Conservation (phyloP, 2,797 vertebrate species). For the Melanotaenia nigrans region DNA sequence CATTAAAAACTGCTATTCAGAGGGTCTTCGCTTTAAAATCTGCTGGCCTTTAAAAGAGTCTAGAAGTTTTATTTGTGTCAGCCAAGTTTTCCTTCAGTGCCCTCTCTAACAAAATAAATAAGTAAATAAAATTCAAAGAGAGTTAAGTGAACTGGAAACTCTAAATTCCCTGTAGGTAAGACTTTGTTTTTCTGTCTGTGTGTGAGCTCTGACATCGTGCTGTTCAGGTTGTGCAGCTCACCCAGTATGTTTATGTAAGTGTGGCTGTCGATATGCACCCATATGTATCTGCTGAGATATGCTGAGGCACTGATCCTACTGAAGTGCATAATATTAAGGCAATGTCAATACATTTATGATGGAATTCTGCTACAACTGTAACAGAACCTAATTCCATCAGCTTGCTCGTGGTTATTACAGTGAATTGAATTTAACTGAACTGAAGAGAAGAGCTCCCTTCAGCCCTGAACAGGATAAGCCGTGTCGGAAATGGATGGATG, state of each 20-base stretch:
- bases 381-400: neutral
- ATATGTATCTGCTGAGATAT: neutral
- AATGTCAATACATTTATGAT: neutral
- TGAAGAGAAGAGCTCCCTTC: slow-evolving; percentile 1
- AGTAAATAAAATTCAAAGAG: slow-evolving; percentile 44
- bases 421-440: neutral
- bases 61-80: slow-evolving; percentile 23
- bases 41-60: slow-evolving; percentile 20
- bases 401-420: slow-evolving; percentile 8
- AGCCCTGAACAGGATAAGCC: slow-evolving; percentile 10
- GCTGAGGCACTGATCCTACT: neutral
- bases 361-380: neutral
- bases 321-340: neutral
- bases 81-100: slow-evolving; percentile 25
- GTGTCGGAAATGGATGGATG: slow-evolving; percentile 18
- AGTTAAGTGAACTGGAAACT: slow-evolving; percentile 60
- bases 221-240: slow-evolving; percentile 37
- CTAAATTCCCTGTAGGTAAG: slow-evolving; percentile 53
- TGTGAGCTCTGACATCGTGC: slow-evolving; percentile 43
- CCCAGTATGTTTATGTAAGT: neutral
- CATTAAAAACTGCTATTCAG: slow-evolving; percentile 1
- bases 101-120: neutral
- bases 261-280: neutral
- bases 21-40: slow-evolving; percentile 9
- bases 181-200: slow-evolving; percentile 54